These are phyloP conservation scores for Cryptomyrus ogoouensis DNA, from an alignment of 2,113 vertebrate genomes.

Conservation along the genomic window DNA sequence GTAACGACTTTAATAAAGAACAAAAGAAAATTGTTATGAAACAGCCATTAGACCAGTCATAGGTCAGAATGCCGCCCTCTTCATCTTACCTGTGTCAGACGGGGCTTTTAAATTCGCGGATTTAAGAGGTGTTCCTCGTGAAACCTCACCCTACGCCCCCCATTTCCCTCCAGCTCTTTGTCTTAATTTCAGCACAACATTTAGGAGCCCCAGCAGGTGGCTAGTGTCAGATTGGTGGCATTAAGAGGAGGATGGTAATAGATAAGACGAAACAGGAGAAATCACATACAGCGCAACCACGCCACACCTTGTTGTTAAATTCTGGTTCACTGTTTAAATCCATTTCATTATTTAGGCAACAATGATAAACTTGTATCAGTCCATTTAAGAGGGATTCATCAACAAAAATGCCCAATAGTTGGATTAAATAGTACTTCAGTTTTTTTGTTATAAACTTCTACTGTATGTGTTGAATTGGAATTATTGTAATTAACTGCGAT, in stretches of 20 bases:
- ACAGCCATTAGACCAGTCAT: conserved; percentile 59
- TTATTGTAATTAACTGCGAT: neutral
- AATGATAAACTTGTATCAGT: neutral
- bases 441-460: neutral
- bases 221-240: conserved; percentile 69
- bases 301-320: conserved; percentile 36
- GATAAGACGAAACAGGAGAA: conserved; percentile 28
- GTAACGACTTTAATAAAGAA: conserved; percentile 75
- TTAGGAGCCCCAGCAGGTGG: conserved; percentile 73
- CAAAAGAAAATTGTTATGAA: conserved; percentile 82
- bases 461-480: neutral
- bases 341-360: neutral
- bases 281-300: conserved; percentile 27
- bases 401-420: neutral
- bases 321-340: neutral
- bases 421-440: neutral
- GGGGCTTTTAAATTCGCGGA: conserved; percentile 49
- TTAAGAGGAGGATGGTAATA: conserved; percentile 63
- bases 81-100: conserved; percentile 58
- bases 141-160: neutral
- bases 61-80: conserved; percentile 55
- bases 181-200: conserved; percentile 68
- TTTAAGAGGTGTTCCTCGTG: conserved; percentile 50
- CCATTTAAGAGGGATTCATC: neutral
- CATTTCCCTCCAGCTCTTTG: conserved; percentile 40